These are phyloP conservation scores for Lophotriccus pileatus DNA, from an alignment of 2,797 vertebrate species.

Conservation along the genomic window DNA sequence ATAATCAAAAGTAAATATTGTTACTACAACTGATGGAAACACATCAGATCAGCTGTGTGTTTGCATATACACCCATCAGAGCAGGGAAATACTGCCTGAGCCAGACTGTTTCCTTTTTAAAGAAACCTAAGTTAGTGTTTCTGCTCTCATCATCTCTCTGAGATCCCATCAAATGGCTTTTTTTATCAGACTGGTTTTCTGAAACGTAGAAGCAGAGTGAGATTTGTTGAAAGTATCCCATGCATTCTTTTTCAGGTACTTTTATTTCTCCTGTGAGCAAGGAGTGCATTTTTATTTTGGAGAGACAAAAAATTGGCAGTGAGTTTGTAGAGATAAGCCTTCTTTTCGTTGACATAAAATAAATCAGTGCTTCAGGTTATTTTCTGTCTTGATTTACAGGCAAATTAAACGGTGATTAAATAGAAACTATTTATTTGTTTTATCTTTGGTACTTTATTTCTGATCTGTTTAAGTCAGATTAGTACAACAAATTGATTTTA, in stretches of 20 bases:
- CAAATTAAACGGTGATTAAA: conserved; percentile 27
- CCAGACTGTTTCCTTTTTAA: not conserved
- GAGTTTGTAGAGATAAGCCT: not conserved
- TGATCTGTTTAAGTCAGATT: not conserved
- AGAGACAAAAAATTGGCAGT: not conserved
- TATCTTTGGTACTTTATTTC: not conserved
- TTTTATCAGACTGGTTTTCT: not conserved
- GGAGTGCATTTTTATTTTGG: not conserved
- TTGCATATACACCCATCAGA: not conserved
- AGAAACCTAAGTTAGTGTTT: not conserved
- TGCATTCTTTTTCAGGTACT: not conserved
- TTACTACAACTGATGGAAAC: not conserved
- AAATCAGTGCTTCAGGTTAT: conserved; percentile 11
- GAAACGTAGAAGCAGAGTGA: not conserved
- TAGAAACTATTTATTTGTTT: not conserved
- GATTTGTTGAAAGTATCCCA: not conserved
- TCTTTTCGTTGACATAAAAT: not conserved
- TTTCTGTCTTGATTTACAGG: not conserved
- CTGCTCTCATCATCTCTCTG: not conserved
- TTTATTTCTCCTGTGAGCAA: not conserved
- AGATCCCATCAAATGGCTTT: not conserved
- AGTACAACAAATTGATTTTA: not conserved
- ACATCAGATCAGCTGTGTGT: not conserved
- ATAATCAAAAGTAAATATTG: not conserved
- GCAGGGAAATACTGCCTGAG: not conserved